Percentiles rank a stretch among this genome's conserved stretches.
Evolutionary conservation across 2,113 vertebrate genomes (phyloP).

Genomic region (Cavia aperea): DNA sequence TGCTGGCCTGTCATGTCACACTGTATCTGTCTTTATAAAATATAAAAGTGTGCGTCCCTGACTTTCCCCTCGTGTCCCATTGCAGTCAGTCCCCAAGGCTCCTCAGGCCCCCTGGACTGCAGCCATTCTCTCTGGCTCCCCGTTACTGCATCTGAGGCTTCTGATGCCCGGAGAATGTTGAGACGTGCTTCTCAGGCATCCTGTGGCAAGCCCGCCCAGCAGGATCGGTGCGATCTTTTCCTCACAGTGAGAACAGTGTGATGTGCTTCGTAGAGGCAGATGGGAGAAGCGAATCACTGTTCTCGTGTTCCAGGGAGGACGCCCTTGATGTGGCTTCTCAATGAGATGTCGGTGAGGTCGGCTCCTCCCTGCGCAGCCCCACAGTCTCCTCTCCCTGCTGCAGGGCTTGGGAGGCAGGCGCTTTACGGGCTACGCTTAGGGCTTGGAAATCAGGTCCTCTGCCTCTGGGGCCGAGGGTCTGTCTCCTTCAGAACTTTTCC

Average conservation of each 20-base stretch:
- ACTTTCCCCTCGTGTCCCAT: rapidly evolving
- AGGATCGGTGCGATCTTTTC: neutral
- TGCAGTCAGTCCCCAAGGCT: no score
- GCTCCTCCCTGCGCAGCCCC: neutral
- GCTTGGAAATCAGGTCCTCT: rapidly evolving
- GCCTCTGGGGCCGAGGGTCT: no score
- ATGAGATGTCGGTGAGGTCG: rapidly evolving
- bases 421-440: rapidly evolving
- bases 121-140: neutral
- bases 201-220: neutral
- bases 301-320: rapidly evolving
- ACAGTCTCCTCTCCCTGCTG: rapidly evolving
- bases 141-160: neutral
- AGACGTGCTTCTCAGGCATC: neutral
- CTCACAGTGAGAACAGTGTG: neutral
- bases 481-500: neutral
- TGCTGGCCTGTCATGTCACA: neutral
- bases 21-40: no score
- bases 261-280: neutral
- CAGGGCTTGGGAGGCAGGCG: neutral
- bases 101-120: no score
- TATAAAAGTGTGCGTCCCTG: neutral
- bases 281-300: rapidly evolving
- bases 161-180: neutral
- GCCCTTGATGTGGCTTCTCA: neutral